A percentile compares a stretch with the other conserved stretches of the same genome.
Evolutionary conservation across 2,888 invertebrate species (phyloP).

Genomic region (Stomorhina lunata): DNA sequence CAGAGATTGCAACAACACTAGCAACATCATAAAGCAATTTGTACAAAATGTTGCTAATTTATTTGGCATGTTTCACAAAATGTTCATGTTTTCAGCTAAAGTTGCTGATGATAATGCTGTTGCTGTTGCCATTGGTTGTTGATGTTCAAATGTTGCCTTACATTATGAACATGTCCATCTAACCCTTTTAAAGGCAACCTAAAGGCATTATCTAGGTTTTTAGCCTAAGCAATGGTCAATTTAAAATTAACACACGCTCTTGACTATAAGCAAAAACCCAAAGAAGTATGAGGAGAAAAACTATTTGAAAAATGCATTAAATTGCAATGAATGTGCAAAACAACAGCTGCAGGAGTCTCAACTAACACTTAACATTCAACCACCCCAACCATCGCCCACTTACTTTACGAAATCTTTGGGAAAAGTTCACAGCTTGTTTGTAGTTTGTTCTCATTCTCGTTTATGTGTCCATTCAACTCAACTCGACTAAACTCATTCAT

Average conservation of each 20-base stretch:
- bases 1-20: neutral
- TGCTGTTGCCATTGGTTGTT: no score
- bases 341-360: neutral
- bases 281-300: neutral
- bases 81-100: conserved; percentile 54
- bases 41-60: conserved; percentile 78
- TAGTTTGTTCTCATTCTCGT: conserved; percentile 17
- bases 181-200: no score
- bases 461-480: conserved; percentile 21
- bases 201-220: conserved; percentile 3
- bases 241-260: neutral
- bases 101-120: conserved; percentile 29
- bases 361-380: neutral
- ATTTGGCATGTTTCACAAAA: conserved; percentile 74
- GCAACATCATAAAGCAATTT: conserved; percentile 67
- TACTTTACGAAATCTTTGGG: conserved; percentile 13
- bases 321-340: conserved; percentile 28
- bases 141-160: conserved; percentile 20
- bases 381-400: neutral
- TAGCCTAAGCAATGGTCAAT: conserved; percentile 21
- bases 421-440: conserved; percentile 38
- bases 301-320: conserved; percentile 22
- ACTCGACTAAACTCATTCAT: no score
- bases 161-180: neutral
- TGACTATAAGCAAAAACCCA: neutral